phyloP scores from a whole-genome alignment of 1,140 invertebrate genomes.

The Polypedilum vanderplanki region DNA sequence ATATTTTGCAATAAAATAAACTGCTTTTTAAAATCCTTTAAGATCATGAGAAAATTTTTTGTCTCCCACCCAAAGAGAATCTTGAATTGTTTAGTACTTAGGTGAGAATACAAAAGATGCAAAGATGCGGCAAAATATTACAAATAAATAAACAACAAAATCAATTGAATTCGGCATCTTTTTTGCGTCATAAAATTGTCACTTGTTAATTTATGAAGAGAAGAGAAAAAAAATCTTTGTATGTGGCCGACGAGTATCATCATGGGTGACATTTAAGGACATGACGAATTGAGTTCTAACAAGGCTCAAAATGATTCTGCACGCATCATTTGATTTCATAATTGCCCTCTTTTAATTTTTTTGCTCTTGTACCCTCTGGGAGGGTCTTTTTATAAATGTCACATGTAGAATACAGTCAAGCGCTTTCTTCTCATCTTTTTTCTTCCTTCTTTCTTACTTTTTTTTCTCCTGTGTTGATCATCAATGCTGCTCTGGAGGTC shows the following conservation, averaged over 20 bases:
- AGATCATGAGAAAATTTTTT: not conserved
- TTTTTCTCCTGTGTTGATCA: not conserved
- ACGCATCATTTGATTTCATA: slow-evolving; percentile 23
- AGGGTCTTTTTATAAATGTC: not conserved
- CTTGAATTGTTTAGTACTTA: not conserved
- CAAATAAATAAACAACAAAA: not conserved
- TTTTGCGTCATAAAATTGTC: slow-evolving; percentile 3
- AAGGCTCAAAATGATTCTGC: slow-evolving; percentile 21
- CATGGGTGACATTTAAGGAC: slow-evolving; percentile 13
- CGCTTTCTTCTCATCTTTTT: not conserved
- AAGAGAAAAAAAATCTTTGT: not conserved
- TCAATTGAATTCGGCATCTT: slow-evolving; percentile 6
- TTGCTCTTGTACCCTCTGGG: not conserved
- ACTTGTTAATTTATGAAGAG: not conserved
- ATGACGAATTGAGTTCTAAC: slow-evolving; percentile 28
- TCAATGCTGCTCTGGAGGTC: slow-evolving; percentile 1
- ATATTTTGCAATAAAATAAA: too few species aligned
- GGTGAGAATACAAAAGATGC: too few species aligned
- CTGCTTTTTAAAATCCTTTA: too few species aligned
- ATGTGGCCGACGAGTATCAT: not conserved
- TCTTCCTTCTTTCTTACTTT: not conserved
- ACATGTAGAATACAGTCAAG: not conserved
- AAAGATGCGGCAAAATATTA: not conserved
- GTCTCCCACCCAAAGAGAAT: not conserved
- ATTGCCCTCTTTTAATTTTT: not conserved